These are phyloP conservation scores for Drosophila ogumai DNA, from an alignment of 1,140 invertebrate species.

Conservation along the genomic window DNA sequence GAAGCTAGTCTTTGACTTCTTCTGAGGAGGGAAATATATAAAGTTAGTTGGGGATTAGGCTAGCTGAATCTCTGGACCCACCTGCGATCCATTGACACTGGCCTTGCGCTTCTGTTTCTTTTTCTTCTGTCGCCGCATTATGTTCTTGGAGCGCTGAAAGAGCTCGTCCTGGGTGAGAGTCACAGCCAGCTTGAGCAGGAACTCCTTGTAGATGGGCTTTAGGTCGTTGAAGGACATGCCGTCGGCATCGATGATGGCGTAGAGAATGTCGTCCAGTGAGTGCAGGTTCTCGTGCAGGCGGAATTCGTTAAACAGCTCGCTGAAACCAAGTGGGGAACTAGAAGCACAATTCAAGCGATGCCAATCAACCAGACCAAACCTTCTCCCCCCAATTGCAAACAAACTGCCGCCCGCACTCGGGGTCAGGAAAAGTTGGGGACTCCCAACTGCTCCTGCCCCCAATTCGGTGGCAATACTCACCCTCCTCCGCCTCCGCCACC, in stretches of 20 bases:
- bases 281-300: constrained; percentile 93
- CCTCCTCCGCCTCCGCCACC: constrained; percentile 74
- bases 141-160: constrained; percentile 94
- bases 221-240: constrained; percentile 97
- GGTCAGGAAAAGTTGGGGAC: constrained; percentile 5
- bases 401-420: constrained; percentile 48
- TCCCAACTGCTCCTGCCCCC: constrained; percentile 7
- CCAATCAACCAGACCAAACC: constrained; percentile 79
- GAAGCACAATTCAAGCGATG: constrained; percentile 84
- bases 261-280: constrained; percentile 94
- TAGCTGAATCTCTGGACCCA: constrained; percentile 1
- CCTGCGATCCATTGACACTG: constrained; percentile 77
- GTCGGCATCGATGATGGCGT: constrained; percentile 94
- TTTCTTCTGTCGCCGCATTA: constrained; percentile 93
- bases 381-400: constrained; percentile 65
- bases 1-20: constrained; percentile 86
- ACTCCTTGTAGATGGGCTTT: constrained; percentile 95
- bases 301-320: constrained; percentile 93
- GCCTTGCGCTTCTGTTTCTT: constrained; percentile 86
- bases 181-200: constrained; percentile 93
- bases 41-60: neutral
- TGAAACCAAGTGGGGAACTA: constrained; percentile 92
- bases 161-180: constrained; percentile 95
- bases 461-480: constrained; percentile 70
- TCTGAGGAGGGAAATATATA: constrained; percentile 64